Evolutionary conservation across 2,113 vertebrate species (phyloP).

Genomic region (Myotis lucifugus): DNA sequence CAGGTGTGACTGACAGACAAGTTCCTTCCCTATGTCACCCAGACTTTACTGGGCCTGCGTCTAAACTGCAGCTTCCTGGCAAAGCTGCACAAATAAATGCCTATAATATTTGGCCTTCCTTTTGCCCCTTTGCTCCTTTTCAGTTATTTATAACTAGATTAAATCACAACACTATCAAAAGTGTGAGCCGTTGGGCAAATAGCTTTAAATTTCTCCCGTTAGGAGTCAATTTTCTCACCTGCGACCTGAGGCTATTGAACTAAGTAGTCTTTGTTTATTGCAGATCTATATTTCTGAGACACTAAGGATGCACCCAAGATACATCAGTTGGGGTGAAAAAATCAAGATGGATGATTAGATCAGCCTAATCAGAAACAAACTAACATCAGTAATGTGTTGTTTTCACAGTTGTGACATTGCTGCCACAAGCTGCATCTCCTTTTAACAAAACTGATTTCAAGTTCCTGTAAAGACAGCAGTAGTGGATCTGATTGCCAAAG

Average conservation of each 20-base stretch:
- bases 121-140: too few species aligned
- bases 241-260: not conserved
- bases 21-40: too few species aligned
- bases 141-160: too few species aligned
- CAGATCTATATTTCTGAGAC: not conserved
- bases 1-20: too few species aligned
- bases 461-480: slow-evolving; percentile 2
- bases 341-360: slow-evolving; percentile 27
- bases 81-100: too few species aligned
- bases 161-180: not conserved
- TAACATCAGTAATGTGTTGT: not conserved
- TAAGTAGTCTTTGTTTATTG: slow-evolving; percentile 23
- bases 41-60: too few species aligned
- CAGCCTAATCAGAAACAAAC: not conserved
- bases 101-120: too few species aligned
- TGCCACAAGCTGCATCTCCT: slow-evolving; percentile 39
- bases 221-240: not conserved
- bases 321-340: not conserved
- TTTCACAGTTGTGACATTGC: slow-evolving; percentile 36
- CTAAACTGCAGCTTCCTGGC: too few species aligned
- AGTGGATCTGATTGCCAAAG: slow-evolving; percentile 30
- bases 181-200: not conserved
- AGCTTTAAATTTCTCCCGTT: not conserved
- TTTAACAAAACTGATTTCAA: slow-evolving; percentile 41
- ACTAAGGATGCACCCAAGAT: not conserved